phyloP scores from a whole-genome alignment of 2,113 vertebrate genomes.

The Neoarius graeffei region DNA sequence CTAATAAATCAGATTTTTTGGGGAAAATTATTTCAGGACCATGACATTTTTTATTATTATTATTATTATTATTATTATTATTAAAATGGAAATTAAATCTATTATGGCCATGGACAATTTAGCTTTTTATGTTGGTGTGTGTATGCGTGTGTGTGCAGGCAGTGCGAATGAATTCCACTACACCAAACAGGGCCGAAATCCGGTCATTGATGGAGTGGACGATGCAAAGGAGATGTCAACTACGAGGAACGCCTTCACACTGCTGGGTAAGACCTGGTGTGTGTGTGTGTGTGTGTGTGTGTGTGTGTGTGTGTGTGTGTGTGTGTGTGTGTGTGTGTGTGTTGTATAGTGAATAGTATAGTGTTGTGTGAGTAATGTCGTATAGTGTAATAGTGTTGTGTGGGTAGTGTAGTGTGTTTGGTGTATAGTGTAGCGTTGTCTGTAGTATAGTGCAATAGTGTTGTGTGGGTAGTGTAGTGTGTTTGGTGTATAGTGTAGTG shows the following conservation, averaged over 20 bases:
- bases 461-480: not conserved
- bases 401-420: not conserved
- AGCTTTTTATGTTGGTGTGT: not conserved
- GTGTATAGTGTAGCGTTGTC: too few relatives aligned
- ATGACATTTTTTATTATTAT: not conserved
- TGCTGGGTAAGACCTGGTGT: constrained; percentile 82
- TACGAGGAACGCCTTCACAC: constrained; percentile 87
- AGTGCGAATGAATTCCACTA: constrained; percentile 86
- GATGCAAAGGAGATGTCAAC: constrained; percentile 89
- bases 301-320: not conserved
- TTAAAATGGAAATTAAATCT: not conserved
- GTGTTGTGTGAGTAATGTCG: not conserved
- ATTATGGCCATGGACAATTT: not conserved
- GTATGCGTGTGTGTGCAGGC: constrained; percentile 66
- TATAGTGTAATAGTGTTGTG: too few relatives aligned
- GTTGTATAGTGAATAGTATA: not conserved
- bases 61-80: not conserved
- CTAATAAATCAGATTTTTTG: too few relatives aligned
- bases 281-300: not conserved
- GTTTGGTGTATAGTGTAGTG: not conserved
- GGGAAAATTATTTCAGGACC: too few relatives aligned
- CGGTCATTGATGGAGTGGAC: constrained; percentile 88
- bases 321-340: not conserved
- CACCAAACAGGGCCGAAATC: constrained; percentile 89
- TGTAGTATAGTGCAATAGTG: not conserved